Evolutionary conservation across 30 jellyfish, hydroid and myxozoan genomes (phyloP), one percentile per base, ranked within the genome.

Genomic region (Cassiopea andromeda): DNA sequence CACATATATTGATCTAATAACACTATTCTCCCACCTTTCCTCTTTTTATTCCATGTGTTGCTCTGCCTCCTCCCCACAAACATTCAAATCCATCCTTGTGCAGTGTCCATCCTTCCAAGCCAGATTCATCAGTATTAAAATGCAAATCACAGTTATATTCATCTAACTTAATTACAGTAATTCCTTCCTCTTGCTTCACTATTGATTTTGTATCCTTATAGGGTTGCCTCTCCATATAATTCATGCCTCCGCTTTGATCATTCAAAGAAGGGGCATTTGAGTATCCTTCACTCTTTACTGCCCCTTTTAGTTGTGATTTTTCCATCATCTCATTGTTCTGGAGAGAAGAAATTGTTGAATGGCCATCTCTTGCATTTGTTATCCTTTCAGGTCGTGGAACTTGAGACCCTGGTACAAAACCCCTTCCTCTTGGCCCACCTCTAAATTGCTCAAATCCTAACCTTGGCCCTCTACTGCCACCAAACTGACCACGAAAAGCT

Each of bases 1-100:
- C n/a, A n/a, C n/a, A n/a, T n/a, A n/a, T n/a, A n/a, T n/a, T n/a
- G n/a, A n/a, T n/a, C n/a, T n/a, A n/a, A n/a, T n/a, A n/a, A n/a
- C n/a, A n/a, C n/a, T n/a, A n/a, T n/a, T 18, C 49, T 12, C 79
- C 1, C 50, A 95, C 99, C 97, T 84, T 96, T 81, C 99, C 99
- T 27, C 69, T 68, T 12, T 79, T 80, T 19, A 89, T 97, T 27
- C 99, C 99, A 89, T 96, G 98, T 19, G 98, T 74, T 46, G 94
- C 99, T 58, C 97, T 94, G 12, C 81, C 94, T 5, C 99, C 99
- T 58, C 98, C 99, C 99, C 99, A 96, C 83, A 96, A 84, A 77
- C 77, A 96, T 79, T 96, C 98, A 82, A 96, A 91, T 15, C 99
- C 99, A 60, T 79, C 85, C 7, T 85, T 88, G 43, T 90, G 95